Evolutionary conservation across 2,888 invertebrate species (phyloP), one percentile per base, ranked within the genome.

Genomic region (Gibbula magus): DNA sequence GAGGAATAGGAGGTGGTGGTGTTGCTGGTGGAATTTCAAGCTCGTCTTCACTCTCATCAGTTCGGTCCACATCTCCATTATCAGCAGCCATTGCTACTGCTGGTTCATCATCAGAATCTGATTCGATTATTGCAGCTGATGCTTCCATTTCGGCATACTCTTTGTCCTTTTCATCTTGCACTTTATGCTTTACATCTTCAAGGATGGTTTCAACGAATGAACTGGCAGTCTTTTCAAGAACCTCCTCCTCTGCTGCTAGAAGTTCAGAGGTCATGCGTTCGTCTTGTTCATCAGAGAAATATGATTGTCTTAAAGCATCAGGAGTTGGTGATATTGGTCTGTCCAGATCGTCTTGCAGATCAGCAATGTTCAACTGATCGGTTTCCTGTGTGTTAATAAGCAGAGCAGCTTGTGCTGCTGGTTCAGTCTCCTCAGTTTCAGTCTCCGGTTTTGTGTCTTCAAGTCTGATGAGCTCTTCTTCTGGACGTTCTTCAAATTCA

Each of bases 301-400:
- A 88, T 18, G 86, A 86, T 82, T 90, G 88, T 61, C 88, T 86
- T 67, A 82, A 83, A 82, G 89, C 89, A 82, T 91, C 90, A 78
- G 92, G 92, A 20, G 91, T 89, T 45, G 95, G 94, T 13, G 94
- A 94, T 70, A 91, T 88, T 32, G 94, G 94, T 85, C 94, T 90
- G 85, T 94, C 94, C 79, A 94, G 93, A n/a, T 94, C 94, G 84
- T 93, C 94, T 88, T 79, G 79, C 4, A 61, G 70, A n/a, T 79
- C 79, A 20, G 75, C 75, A 45, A 76, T 53, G 25, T 77, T 53
- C n/a, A 77, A 29, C 18, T 78, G 51, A 13, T 67, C 76, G 39
- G 45, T 35, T 18, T 32, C n/a, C 54, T 75, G 29, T n/a, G 54
- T 75, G 8, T 53, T 29, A 4, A 51, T 74, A 22, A 51, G 20